A percentile compares a stretch with the other conserved stretches of the same genome.
phyloP scores from a whole-genome alignment of 2,797 vertebrate species.

The Sarcophilus harrisii region DNA sequence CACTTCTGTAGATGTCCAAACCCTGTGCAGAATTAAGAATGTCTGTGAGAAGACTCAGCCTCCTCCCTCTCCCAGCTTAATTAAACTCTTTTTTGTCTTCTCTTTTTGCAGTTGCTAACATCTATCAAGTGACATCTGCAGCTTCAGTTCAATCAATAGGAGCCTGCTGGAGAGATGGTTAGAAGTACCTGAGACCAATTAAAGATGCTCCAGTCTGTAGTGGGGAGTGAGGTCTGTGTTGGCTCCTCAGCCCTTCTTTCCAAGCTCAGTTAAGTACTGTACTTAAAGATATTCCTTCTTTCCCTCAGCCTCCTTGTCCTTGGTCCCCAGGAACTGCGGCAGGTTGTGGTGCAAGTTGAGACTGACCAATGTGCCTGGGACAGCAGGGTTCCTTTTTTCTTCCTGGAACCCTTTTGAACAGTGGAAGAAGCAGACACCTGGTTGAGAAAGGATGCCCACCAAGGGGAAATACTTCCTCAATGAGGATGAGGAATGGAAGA shows the following conservation, averaged over 20 bases:
- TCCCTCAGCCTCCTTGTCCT: neutral
- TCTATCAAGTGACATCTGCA: rapidly evolving
- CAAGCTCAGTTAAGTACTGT: neutral
- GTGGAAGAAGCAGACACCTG: slow-evolving; percentile 26
- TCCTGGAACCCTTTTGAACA: neutral
- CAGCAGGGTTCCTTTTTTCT: neutral
- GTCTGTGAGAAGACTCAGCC: neutral
- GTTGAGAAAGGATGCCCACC: slow-evolving; percentile 89
- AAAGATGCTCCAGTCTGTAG: neutral
- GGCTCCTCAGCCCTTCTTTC: slow-evolving; percentile 3
- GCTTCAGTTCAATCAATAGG: neutral
- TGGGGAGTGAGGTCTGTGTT: rapidly evolving
- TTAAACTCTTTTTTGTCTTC: neutral
- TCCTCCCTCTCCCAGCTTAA: neutral
- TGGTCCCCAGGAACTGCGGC: neutral
- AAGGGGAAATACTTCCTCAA: slow-evolving; percentile 98
- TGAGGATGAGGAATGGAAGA: slow-evolving; percentile 90
- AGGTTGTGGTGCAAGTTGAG: neutral
- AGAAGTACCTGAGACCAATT: neutral
- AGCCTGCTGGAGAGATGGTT: rapidly evolving
- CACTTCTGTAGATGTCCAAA: neutral
- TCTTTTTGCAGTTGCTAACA: slow-evolving; percentile 63
- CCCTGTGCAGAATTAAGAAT: neutral
- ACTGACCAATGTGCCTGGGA: neutral
- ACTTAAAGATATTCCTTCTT: neutral